Evolutionary conservation across 2,888 invertebrate species (phyloP), one percentile per base, ranked within the genome.

Genomic region (Ichneumoninae sp.): DNA sequence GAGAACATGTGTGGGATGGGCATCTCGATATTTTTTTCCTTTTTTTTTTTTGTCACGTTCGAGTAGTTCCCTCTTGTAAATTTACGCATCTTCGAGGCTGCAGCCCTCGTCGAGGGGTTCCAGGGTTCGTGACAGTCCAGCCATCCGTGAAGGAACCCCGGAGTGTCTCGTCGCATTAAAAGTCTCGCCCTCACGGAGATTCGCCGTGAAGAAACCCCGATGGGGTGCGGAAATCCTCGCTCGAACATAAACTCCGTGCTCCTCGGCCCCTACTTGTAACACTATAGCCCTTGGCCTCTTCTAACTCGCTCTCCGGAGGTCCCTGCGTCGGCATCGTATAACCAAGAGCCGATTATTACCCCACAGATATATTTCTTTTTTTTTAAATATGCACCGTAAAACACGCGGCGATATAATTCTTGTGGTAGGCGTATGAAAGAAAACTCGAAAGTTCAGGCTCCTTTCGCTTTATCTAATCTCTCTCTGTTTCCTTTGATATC

Each of bases 81-180:
- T 52, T 70, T 75, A 76, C 68, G 52, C 68, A 57, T 78, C 70
- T 81, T 44, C 6, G 79, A 50, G 73, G 26, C 70, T 57, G 47
- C 16, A 33, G 22, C 74, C 75, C 68, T 79, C 63, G 74, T 44
- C 65, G 78, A 77, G 52, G 84, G 79, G 44, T 60, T 74, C 71
- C 69, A 73, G 80, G 82, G 80, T 71, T 83, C 71, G 69, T 78
- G 82, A 85, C 85, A 85, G 80, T 85, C 86, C 70, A 81, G 81
- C 82, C 83, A 76, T 52, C 74, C 71, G 76, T 81, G 73, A 82
- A 74, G 60, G 54, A 85, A 83, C 74, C 83, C 73, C 65, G 71
- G 74, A 69, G 85, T 70, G 79, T 75, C 54, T 65, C 57, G 65
- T 68, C 68, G 22, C 66, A 69, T 83, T 68, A 83, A 33, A 70